Evolutionary conservation across 2,797 vertebrate species (phyloP).

Genomic region (Gallinago nigripennis): DNA sequence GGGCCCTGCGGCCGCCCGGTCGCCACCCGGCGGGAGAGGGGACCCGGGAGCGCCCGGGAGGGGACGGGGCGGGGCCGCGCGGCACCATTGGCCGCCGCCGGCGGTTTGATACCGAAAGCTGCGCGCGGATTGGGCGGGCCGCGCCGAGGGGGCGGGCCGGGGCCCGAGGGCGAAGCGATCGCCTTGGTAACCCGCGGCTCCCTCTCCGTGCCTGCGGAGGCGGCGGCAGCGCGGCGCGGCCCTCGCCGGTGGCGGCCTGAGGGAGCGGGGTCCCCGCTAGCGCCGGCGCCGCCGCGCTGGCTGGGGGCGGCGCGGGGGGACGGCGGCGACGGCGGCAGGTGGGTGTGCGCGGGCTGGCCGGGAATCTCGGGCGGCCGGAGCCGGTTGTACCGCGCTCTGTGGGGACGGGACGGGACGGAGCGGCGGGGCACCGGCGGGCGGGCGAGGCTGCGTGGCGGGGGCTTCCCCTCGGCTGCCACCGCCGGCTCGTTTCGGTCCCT

Average conservation of each 20-base stretch:
- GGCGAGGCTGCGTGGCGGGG: not conserved
- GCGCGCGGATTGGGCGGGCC: not conserved
- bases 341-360: not conserved
- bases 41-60: not conserved
- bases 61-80: not conserved
- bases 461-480: not conserved
- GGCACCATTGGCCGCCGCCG: not conserved
- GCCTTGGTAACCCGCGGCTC: conserved; percentile 27
- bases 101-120: not conserved
- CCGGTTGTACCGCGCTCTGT: too few relatives aligned
- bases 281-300: not conserved
- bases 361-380: too few relatives aligned
- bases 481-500: not conserved
- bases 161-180: not conserved
- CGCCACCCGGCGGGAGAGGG: not conserved
- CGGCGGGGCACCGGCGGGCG: not conserved
- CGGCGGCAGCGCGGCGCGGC: not conserved
- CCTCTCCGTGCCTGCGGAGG: not conserved
- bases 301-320: not conserved
- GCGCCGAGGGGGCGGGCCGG: not conserved
- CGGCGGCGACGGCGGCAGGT: not conserved
- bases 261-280: not conserved
- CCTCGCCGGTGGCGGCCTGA: not conserved
- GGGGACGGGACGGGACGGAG: not conserved
- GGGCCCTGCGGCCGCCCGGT: not conserved